Evolutionary conservation across 2,888 invertebrate genomes (phyloP), one percentile per base, ranked within the genome.

Genomic region (Drosophila nr. medialis): DNA sequence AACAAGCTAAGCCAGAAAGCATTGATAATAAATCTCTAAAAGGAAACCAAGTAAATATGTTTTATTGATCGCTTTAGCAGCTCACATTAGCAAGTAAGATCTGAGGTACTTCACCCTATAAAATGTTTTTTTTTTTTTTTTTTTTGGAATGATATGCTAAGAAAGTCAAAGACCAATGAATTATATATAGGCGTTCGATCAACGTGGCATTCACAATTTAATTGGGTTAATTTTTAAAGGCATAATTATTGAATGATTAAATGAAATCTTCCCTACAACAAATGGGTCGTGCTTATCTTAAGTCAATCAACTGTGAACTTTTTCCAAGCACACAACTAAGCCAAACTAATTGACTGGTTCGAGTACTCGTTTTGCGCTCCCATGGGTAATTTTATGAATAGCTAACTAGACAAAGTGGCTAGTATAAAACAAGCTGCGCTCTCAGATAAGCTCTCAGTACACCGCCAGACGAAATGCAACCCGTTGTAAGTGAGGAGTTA

Each of bases 321-420:
- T 30, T 32, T 40, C 55, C 40, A 56, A 15, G 4, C 24, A 40
- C 24, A 40, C 29, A 32, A 6, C 54, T 36, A 11, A 27, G 7
- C 11, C 15, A 7, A 11, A 24, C 5, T 53, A 21, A 34, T 18
- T 38, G 34, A 53, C 32, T 54, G 49, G 27, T 51, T 11, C 32
- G 21, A 18, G 2, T 64, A 38, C 50, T 15, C 5, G 53, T 30
- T 30, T 75, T 49, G 10, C 24, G 51, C 49, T 38, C 67, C 53
- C 32, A 50, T 63, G 82, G 82, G 83, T 73, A 80, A 72, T 77
- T 80, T 72, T 72, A 70, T 64, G 75, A 64, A 75, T 72, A 50
- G 13, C 54, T 69, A 68, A 75, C 51, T 40, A 75, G 58, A 56
- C 65, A 65, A 55, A 42, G 54, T 55, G 38, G 6, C 42, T 21